Conservation (phyloP, 2,888 invertebrate genomes). For the Acronicta leporina region DNA sequence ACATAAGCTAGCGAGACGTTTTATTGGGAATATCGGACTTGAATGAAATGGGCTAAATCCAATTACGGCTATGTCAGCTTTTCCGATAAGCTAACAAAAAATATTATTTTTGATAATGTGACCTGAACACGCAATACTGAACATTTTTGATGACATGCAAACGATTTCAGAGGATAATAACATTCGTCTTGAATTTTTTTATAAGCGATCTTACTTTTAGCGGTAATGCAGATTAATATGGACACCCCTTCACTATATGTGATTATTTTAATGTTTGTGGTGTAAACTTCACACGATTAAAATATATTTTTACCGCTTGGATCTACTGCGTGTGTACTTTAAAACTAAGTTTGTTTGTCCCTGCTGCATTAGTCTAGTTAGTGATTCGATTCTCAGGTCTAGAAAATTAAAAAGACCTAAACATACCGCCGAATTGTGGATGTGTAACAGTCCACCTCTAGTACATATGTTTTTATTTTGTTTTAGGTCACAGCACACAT, state of each 20-base stretch:
- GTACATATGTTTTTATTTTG: conserved; percentile 16
- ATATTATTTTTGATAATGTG: conserved; percentile 63
- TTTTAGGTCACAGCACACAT: conserved; percentile 23
- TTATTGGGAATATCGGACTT: conserved; percentile 53
- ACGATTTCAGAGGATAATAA: conserved; percentile 2
- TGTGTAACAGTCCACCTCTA: too few relatives aligned
- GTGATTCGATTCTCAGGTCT: too few relatives aligned
- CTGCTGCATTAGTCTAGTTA: too few relatives aligned
- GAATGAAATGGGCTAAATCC: conserved; percentile 57
- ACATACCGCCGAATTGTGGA: too few relatives aligned
- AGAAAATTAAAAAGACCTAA: too few relatives aligned
- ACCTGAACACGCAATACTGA: conserved; percentile 34
- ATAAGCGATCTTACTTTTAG: too few relatives aligned
- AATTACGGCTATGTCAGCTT: conserved; percentile 59
- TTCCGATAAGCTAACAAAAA: conserved; percentile 56
- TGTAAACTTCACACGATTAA: too few relatives aligned
- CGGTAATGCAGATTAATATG: not conserved
- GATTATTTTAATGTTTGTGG: too few relatives aligned
- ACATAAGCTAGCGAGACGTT: conserved; percentile 41
- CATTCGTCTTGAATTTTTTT: too few relatives aligned
- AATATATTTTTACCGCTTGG: too few relatives aligned
- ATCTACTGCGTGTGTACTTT: not conserved
- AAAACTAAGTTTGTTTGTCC: not conserved
- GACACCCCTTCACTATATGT: too few relatives aligned
- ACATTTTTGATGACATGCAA: conserved; percentile 27